Base-by-base conservation (phyloP, 2,797 vertebrate species). In the Rhinatrema bivittatum region DNA sequence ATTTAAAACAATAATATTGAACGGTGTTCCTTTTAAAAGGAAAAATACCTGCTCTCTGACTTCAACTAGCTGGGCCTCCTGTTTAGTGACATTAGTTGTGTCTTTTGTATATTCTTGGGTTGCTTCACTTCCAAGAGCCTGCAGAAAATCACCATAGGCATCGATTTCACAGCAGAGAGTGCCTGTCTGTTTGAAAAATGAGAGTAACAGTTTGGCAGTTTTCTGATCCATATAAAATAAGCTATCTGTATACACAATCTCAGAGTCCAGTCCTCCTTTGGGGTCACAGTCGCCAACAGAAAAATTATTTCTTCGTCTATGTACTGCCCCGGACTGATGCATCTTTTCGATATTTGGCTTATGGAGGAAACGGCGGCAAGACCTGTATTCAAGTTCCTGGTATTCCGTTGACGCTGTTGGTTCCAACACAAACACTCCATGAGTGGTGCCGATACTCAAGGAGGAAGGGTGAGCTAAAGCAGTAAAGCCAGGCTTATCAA, bases 91-190 rank as follows among this genome's bases (percentile, higher is more conserved):
- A 6, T 87, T 84, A 2, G 64, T 63, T 0, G 65, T 81, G 46
- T 84, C 77, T 41, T 17, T 62, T 18, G 77, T 90, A 54, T 93
- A 90, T 3, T 88, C 83, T 4, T 66, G 18, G 0, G 82, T 87
- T 32, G 94, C 89, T 16, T 70, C 50, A 1, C 83, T 65, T 5
- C 94, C 95, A 46, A 97, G 67, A 1, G 92, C 91, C 70, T 94
- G 95, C 1, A 99, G 86, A 25, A 99, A 98, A 65, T 98, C 96
- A 13, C 94, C 93, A 10, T 98, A 98, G 0, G 96, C 96, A 24
- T 99, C 95, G 21, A 99, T 84, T 66, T 99, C 95, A 68, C 90
- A 95, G 28, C 53, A 47, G 7, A 98, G 52, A 2, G 68, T 50
- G 7, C 68, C 81, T 14, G 90, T 10, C 33, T 88, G 62, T 55